Evolutionary conservation across 2,888 invertebrate genomes (phyloP), one percentile per base, ranked within the genome.

Genomic region (Disparrhopalites patrizii): DNA sequence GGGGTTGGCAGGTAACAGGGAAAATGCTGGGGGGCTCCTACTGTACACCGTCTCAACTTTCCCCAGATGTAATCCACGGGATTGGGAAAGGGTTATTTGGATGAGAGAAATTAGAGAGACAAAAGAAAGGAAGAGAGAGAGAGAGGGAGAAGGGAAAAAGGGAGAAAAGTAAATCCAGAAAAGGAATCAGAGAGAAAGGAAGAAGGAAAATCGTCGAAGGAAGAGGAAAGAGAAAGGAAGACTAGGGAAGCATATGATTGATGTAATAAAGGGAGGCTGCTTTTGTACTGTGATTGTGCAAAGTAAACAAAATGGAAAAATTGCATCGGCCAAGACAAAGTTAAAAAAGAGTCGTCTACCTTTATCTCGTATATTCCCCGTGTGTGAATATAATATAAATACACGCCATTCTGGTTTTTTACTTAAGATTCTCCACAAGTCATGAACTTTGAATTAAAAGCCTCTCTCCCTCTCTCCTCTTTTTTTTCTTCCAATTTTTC

Each of bases 361-460:
- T 51, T 36, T 61, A 61, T 61, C 43, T 43, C n/a, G n/a, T n/a
- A n/a, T n/a, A 61, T 61, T 61, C 27, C 30, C 43, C 40, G 15
- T n/a, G 27, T 40, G 27, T 4, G 27, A 27, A 20, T n/a, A n/a
- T n/a, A 7, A 33, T 23, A 13, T 25, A n/a, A 40, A 50, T 36
- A 52, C 61, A 61, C 51, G 36, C 51, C 51, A 61, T 50, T 61
- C 51, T 61, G 36, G 61, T 61, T 61, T 51, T 55, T 61, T 61
- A 61, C 51, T 51, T 36, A n/a, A 61, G 61, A 51, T 61, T 61
- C 61, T 61, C 51, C 51, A 36, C 52, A 61, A 61, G 61, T 61
- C 61, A 61, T 61, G 61, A 61, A 61, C 61, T 61, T 61, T 61
- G 61, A 61, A 61, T 61, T 61, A 61, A 43, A 50, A n/a, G n/a